Evolutionary conservation across 2,888 invertebrate genomes (phyloP), one percentile per base, ranked within the genome.

Genomic region (Disparrhopalites patrizii): DNA sequence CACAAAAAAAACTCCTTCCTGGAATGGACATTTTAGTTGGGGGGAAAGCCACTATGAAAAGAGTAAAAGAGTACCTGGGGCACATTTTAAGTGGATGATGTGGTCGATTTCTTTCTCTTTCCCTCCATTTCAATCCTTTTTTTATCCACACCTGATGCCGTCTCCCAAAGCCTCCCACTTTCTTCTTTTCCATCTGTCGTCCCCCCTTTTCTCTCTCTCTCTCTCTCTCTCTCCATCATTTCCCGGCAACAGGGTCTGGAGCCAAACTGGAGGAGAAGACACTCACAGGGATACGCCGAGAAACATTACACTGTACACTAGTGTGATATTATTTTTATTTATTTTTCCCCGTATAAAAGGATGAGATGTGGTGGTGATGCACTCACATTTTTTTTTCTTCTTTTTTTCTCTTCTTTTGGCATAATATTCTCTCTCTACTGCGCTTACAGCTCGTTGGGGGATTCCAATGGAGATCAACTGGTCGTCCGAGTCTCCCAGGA

Each of bases 401-500:
- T n/a, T n/a, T n/a, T n/a, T n/a, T n/a, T n/a, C n/a, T n/a, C n/a
- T n/a, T n/a, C n/a, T n/a, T 51, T 54, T 30, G 28, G 30, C 2
- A 54, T 30, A 10, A 18, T 2, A 54, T 54, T 30, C 54, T 54
- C 5, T 28, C 52, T 25, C 27, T 25, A 38, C 56, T 36, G 56
- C 15, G 36, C 56, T n/a, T 56, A 38, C 38, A 38, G 36, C 56
- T 56, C 38, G 38, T 56, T 31, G 28, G 33, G 36, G 36, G 36
- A 54, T 54, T 54, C 54, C 54, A 54, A 54, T 54, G 54, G 54
- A 54, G 56, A 33, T 60, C 60, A 60, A 60, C 60, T 60, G 60
- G 60, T 60, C 47, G 43, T 31, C 20, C 43, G 40, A n/a, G n/a
- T n/a, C n/a, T 60, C 60, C 60, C 60, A 47, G 10, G 47, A 60